phyloP scores from a whole-genome alignment of 2,797 vertebrate genomes.

The Ceryle rudis region DNA sequence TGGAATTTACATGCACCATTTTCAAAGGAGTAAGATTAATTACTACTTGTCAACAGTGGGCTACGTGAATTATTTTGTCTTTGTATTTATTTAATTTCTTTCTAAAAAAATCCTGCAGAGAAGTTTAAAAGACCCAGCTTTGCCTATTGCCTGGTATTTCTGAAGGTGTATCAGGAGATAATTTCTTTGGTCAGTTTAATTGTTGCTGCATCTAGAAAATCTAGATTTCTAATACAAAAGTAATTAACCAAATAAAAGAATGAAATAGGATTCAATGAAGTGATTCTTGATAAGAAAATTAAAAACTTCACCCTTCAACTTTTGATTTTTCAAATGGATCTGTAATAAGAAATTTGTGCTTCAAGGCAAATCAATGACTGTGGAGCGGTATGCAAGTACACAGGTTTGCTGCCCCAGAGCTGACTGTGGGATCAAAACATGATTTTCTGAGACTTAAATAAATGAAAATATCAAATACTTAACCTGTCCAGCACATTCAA shows the following conservation, averaged over 20 bases:
- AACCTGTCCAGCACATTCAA: not conserved
- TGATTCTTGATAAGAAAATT: not conserved
- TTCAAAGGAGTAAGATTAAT: not conserved
- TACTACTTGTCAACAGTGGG: not conserved
- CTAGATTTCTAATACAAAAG: not conserved
- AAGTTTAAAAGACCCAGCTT: constrained; percentile 17
- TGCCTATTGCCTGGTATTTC: not conserved
- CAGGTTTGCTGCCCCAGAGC: not conserved
- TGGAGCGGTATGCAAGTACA: not conserved
- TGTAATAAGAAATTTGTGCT: not conserved
- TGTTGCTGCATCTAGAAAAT: constrained; percentile 14
- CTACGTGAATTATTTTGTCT: not conserved
- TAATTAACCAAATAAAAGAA: constrained; percentile 9
- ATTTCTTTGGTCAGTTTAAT: constrained; percentile 15
- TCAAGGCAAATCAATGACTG: not conserved
- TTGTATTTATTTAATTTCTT: not conserved
- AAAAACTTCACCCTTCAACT: not conserved
- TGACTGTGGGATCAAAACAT: not conserved
- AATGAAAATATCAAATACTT: not conserved
- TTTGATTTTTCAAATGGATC: not conserved
- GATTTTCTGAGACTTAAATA: not conserved
- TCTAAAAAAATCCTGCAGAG: not conserved
- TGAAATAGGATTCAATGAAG: not conserved
- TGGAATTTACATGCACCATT: not conserved
- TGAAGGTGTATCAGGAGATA: not conserved